phyloP scores from a whole-genome alignment of 2,888 invertebrate species.

The Erebia aethiops region DNA sequence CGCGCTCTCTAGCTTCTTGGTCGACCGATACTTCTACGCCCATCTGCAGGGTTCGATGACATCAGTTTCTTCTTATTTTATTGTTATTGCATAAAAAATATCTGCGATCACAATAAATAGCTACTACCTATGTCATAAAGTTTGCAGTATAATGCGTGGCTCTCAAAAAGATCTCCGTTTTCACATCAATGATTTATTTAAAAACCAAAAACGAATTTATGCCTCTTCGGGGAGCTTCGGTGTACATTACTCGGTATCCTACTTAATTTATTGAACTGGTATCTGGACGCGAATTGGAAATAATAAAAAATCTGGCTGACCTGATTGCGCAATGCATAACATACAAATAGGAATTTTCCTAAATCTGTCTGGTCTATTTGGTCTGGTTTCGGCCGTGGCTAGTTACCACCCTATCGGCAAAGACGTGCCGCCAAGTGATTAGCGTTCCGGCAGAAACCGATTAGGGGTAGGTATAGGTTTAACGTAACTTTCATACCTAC shows the following conservation, averaged over 20 bases:
- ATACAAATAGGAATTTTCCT: not conserved
- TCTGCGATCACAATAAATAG: not conserved
- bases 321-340: constrained; percentile 16
- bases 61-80: too few relatives aligned
- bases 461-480: too few relatives aligned
- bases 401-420: too few relatives aligned
- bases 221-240: constrained; percentile 69
- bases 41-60: too few relatives aligned
- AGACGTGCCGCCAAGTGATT: too few relatives aligned
- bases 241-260: constrained; percentile 79
- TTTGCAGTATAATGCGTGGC: not conserved
- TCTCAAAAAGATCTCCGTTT: constrained; percentile 27
- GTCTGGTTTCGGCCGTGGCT: too few relatives aligned
- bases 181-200: constrained; percentile 72
- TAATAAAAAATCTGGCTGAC: constrained; percentile 60
- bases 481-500: too few relatives aligned
- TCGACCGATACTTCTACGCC: too few relatives aligned
- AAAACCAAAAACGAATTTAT: constrained; percentile 78
- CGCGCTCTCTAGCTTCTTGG: too few relatives aligned
- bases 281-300: constrained; percentile 57
- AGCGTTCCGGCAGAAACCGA: too few relatives aligned
- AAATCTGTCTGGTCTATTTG: too few relatives aligned
- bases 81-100: not conserved
- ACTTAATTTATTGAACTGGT: constrained; percentile 75
- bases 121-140: not conserved